Base-by-base conservation (phyloP, 37 sponge, comb jelly and placozoan species). In the Ephydatia muelleri region DNA sequence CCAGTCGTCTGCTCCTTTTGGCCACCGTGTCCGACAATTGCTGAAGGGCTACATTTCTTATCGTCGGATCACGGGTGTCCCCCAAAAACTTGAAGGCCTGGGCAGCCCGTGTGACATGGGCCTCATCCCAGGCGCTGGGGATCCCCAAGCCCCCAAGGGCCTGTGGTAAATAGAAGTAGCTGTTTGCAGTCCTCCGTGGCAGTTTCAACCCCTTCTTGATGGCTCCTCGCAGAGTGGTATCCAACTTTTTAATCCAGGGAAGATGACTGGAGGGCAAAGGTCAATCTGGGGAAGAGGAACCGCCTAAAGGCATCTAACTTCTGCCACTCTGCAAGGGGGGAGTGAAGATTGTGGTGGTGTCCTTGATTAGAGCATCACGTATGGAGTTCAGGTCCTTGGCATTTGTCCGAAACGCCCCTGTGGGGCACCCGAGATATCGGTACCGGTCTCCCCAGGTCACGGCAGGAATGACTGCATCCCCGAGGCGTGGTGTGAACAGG, bases 391-490 rank as follows among this genome's bases (percentile, higher is more conserved):
- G 57, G 57, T 57, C 57, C 57, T 57, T 5, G 1, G 9, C 57
- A 14, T 57, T 57, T 57, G 57, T 57, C 12, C 57, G 12, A 21
- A 19, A 57, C 16, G 57, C 57, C 16, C 12, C 57, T 1, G 12
- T 57, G 57, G 57, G 57, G 16, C 57, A 57, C 57, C 57, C 88
- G 5, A 88, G 83, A 36, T 88, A 88, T 8, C 40, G n/a, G 73
- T 86, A 86, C 1, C 25, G 2, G 35, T 80, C 80, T 21, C 68
- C 77, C 76, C 69, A 88, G 0, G 40, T 43, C 0, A 76, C 23
- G 38, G 57, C 57, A 19, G 57, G 57, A 14, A 57, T 57, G 19
- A 57, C 57, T 57, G 9, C 57, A 5, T 57, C 57, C 57, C 57
- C 57, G 16, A 57, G 57, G 16, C 16, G 57, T 57, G 57, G 57